phyloP scores from a whole-genome alignment of 2,888 invertebrate genomes.

The Apamea crenata region DNA sequence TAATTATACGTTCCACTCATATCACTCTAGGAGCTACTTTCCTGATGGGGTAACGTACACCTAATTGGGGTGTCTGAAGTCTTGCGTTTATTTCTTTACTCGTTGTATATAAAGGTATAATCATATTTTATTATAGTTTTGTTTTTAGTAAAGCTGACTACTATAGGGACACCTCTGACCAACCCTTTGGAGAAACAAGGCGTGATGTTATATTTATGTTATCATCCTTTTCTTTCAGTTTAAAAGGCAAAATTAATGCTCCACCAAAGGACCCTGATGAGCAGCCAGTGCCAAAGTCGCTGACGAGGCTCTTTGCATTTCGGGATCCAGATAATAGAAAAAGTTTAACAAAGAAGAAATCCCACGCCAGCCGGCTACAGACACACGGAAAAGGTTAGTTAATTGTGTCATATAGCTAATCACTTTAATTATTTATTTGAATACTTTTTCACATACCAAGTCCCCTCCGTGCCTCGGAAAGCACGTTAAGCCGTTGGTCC shows the following conservation, averaged over 20 bases:
- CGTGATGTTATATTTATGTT: background rate
- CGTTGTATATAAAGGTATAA: no score
- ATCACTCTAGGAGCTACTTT: no score
- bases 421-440: background rate
- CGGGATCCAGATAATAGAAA: slow-evolving; percentile 67
- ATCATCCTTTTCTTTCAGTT: slow-evolving; percentile 83
- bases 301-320: slow-evolving; percentile 91
- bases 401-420: background rate
- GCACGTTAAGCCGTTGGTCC: no score
- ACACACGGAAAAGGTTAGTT: slow-evolving; percentile 54
- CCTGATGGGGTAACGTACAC: no score
- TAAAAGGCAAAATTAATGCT: slow-evolving; percentile 93
- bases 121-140: no score
- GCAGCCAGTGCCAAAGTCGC: slow-evolving; percentile 93
- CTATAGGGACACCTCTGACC: background rate
- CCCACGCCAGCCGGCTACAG: slow-evolving; percentile 47
- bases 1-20: no score
- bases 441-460: no score
- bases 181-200: background rate
- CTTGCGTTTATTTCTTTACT: no score
- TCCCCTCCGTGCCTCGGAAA: no score
- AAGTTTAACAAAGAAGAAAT: slow-evolving; percentile 69
- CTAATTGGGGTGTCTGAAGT: no score
- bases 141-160: no score
- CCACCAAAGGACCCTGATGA: slow-evolving; percentile 93